Evolutionary conservation across 2,797 vertebrate species (phyloP).

Genomic region (Setipinna tenuifilis): DNA sequence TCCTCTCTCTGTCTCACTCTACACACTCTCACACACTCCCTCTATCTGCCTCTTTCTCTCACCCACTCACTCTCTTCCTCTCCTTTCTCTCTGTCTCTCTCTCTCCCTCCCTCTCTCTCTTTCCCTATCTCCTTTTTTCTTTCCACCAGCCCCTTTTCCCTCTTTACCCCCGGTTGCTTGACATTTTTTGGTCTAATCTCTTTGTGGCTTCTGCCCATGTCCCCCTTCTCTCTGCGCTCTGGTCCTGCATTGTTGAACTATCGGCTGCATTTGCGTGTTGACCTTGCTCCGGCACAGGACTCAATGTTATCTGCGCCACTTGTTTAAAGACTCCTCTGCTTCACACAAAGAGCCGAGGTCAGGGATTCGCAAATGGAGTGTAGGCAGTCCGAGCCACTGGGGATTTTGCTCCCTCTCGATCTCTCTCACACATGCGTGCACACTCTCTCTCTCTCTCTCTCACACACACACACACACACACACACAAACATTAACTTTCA

Average conservation of each 20-base stretch:
- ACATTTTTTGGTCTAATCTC: conserved; percentile 14
- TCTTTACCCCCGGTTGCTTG: not conserved
- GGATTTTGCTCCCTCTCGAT: not conserved
- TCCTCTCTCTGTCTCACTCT: not conserved
- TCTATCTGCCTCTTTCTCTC: not conserved
- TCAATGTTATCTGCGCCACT: conserved; percentile 37
- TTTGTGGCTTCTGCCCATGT: conserved; percentile 6
- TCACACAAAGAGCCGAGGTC: conserved; percentile 20
- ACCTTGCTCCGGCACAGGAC: conserved; percentile 42
- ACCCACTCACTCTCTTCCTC: not conserved
- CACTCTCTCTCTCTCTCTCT: not conserved
- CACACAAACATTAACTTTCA: not conserved
- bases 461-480: not conserved
- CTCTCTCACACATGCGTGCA: not conserved
- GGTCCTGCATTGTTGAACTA: conserved; percentile 40
- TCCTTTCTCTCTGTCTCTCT: not conserved
- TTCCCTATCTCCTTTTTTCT: conserved; percentile 27
- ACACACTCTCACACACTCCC: too few species aligned
- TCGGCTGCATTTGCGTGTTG: conserved; percentile 33
- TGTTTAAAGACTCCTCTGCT: conserved; percentile 30
- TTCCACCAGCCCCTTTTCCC: conserved; percentile 3
- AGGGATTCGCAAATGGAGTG: conserved; percentile 36
- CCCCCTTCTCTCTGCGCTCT: not conserved
- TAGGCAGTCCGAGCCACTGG: not conserved
- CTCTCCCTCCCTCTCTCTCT: not conserved